A percentile compares a stretch with the other conserved stretches of the same genome.
Evolutionary conservation across 2,113 vertebrate species (phyloP).

Genomic region (Tachuris rubrigastra): DNA sequence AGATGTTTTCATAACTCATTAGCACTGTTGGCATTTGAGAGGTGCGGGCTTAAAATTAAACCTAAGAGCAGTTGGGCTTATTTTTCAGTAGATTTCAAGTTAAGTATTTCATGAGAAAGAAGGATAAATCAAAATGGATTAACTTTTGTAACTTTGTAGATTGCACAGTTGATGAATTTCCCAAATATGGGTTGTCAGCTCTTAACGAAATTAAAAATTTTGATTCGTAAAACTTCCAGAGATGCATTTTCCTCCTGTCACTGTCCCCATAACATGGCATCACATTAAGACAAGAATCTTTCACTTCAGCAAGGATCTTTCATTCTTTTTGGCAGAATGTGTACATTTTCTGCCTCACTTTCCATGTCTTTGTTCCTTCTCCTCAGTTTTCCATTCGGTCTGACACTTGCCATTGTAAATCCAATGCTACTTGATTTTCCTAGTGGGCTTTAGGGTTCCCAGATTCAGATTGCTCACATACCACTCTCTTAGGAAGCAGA

Average conservation of each 20-base stretch:
- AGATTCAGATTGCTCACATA: not conserved
- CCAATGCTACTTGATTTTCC: not conserved
- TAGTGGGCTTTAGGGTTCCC: not conserved
- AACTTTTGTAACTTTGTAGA: not conserved
- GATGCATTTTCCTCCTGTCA: not conserved
- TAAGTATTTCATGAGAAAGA: not conserved
- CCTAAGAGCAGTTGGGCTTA: not conserved
- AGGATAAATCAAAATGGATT: not conserved
- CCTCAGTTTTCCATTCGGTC: not conserved
- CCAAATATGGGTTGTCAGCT: not conserved
- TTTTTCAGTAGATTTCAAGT: not conserved
- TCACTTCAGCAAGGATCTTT: not conserved
- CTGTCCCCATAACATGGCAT: not conserved
- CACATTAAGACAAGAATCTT: not conserved
- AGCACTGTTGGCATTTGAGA: not conserved
- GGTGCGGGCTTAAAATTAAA: not conserved
- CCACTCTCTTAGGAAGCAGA: not conserved
- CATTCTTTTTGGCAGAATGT: not conserved
- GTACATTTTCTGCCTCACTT: not conserved
- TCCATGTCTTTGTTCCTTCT: not conserved
- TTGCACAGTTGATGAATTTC: not conserved
- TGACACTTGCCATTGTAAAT: not conserved
- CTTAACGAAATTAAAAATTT: not conserved
- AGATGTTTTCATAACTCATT: constrained; percentile 24
- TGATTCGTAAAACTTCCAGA: not conserved